Evolutionary conservation across 2,113 vertebrate genomes (phyloP).

Genomic region (Calidris pygmaea): DNA sequence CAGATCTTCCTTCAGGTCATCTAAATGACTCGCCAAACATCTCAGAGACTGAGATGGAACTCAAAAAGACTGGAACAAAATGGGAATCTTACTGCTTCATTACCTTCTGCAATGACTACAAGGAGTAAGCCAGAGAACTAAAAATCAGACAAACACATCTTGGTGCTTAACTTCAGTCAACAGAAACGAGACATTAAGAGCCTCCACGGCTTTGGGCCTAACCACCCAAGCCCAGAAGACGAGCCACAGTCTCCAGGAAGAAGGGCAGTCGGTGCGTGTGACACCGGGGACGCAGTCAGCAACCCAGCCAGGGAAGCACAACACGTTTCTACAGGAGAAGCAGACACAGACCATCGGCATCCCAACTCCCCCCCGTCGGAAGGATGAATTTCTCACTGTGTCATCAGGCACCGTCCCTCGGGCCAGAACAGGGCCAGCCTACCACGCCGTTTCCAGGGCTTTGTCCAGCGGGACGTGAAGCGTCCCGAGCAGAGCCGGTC

Average conservation of each 20-base stretch:
- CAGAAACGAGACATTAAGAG: fast-evolving
- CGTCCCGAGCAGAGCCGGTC: neutral
- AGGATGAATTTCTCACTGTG: neutral
- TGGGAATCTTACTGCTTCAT: neutral
- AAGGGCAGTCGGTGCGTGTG: fast-evolving
- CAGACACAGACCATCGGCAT: fast-evolving
- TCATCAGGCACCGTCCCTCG: neutral
- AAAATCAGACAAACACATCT: neutral
- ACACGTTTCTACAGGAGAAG: fast-evolving
- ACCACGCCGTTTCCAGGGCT: fast-evolving
- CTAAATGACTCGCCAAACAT: neutral
- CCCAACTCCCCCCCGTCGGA: fast-evolving
- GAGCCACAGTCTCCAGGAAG: fast-evolving
- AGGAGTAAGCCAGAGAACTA: neutral
- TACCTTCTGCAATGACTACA: neutral
- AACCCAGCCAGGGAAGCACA: neutral
- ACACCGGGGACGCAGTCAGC: fast-evolving
- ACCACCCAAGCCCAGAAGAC: fast-evolving
- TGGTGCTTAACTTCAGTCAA: fast-evolving
- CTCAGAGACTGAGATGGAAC: neutral
- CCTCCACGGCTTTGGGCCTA: neutral
- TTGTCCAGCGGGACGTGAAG: neutral
- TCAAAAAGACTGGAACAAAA: neutral
- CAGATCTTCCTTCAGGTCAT: neutral
- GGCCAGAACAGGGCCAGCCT: neutral